phyloP scores from a whole-genome alignment of 1,140 invertebrate species.

The Megalonaias nervosa region DNA sequence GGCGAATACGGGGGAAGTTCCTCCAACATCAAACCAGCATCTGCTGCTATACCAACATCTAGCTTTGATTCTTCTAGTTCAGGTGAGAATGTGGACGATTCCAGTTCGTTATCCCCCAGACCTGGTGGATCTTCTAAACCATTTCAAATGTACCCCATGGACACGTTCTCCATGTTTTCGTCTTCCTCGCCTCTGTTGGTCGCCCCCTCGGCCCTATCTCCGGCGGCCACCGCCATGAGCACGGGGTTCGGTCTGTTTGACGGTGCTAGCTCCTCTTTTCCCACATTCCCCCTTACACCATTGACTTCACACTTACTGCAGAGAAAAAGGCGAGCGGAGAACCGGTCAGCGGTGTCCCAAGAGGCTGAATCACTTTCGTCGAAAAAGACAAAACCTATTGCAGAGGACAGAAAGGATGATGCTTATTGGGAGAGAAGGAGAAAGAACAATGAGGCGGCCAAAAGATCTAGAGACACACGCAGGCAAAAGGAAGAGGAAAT shows the following conservation, averaged over 20 bases:
- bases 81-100: slow-evolving; percentile 22
- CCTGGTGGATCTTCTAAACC: slow-evolving; percentile 19
- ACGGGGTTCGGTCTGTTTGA: slow-evolving; percentile 47
- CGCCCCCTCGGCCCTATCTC: slow-evolving; percentile 27
- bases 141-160: slow-evolving; percentile 51
- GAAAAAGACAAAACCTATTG: slow-evolving; percentile 56
- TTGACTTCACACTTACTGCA: slow-evolving; percentile 62
- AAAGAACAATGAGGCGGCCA: slow-evolving; percentile 97
- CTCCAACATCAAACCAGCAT: slow-evolving; percentile 20
- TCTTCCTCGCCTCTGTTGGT: slow-evolving; percentile 30
- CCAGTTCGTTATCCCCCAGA: slow-evolving; percentile 11
- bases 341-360: slow-evolving; percentile 16
- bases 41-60: slow-evolving; percentile 12
- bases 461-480: slow-evolving; percentile 91
- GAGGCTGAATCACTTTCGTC: slow-evolving; percentile 4
- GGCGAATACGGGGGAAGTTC: slow-evolving; percentile 44
- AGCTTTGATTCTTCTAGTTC: slow-evolving; percentile 31
- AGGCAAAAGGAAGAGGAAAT: slow-evolving; percentile 94
- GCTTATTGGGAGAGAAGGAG: slow-evolving; percentile 89
- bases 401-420: slow-evolving; percentile 79
- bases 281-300: slow-evolving; percentile 54
- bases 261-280: slow-evolving; percentile 33
- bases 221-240: slow-evolving; percentile 25
- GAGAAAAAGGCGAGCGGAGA: slow-evolving; percentile 53
- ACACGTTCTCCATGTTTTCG: slow-evolving; percentile 33